Evolutionary conservation across 1,140 invertebrate genomes (phyloP), one percentile per base, ranked within the genome.

Genomic region (Nebria ingens): DNA sequence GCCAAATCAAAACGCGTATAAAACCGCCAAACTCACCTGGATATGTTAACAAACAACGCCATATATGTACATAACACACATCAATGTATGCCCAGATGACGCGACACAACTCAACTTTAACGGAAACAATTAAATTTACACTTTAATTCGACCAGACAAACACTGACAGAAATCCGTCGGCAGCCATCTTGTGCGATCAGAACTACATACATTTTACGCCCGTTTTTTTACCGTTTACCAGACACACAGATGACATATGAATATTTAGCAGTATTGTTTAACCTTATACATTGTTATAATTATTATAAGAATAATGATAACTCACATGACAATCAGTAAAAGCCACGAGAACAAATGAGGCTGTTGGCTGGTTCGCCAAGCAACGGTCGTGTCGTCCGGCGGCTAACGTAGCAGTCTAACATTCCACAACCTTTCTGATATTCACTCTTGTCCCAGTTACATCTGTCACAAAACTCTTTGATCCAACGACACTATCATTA

Each of bases 181-280:
- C 66, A 65, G 67, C 67, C 67, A 69, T 69, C 65, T 69, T 69
- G 66, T 61, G 63, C 62, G 61, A 64, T 57, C 50, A 56, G 55
- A 54, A 59, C 52, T 15, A 40, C n/a, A n/a, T 21, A 29, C 55
- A 61, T 56, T 51, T 61, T 59, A 19, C 21, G 40, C 22, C 19
- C 49, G 13, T 53, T 56, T 59, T 58, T 55, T 21, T 29, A 45
- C 34, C 51, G 17, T 53, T 51, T 53, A 22, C 22, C 42, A 29
- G 11, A 0, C n/a, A 45, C 38, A 42, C 12, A 40, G 23, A 51
- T 12, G 4, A 15, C 22, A 21, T 45, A 49, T 19, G 21, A 45
- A 19, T 19, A 17, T 51, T 51, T 50, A 50, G 57, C 54, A 40
- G 45, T 52, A 50, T 45, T 56, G 21, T 56, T 12, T 17, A 38